Evolutionary conservation across 2,888 invertebrate genomes (phyloP).

Genomic region (Chrysolina haemoptera): DNA sequence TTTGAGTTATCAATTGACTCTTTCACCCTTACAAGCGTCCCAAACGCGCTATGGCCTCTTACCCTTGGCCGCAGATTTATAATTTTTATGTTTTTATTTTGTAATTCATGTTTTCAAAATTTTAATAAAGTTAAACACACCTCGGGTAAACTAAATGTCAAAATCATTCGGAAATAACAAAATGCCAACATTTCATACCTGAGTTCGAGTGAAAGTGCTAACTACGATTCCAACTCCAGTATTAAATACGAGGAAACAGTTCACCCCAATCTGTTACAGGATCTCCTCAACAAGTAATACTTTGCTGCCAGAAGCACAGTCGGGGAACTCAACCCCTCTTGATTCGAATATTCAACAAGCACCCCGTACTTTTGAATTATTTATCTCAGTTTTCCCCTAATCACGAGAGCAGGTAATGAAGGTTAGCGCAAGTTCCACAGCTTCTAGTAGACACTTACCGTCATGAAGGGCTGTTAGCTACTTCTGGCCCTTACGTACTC

Average conservation of each 20-base stretch:
- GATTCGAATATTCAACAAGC: not conserved
- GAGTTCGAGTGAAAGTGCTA: too few relatives aligned
- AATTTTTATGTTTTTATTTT: too few relatives aligned
- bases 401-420: slow-evolving; percentile 37
- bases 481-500: slow-evolving; percentile 39
- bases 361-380: slow-evolving; percentile 39
- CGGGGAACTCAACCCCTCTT: not conserved
- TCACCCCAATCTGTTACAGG: not conserved
- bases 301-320: not conserved
- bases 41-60: too few relatives aligned
- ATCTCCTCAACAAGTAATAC: not conserved
- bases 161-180: too few relatives aligned
- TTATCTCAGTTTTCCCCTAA: slow-evolving; percentile 36
- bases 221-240: too few relatives aligned
- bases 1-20: too few relatives aligned
- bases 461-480: slow-evolving; percentile 41
- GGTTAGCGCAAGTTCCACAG: slow-evolving; percentile 38
- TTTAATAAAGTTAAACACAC: too few relatives aligned
- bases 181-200: not conserved
- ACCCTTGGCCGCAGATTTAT: too few relatives aligned
- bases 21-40: too few relatives aligned
- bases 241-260: too few relatives aligned
- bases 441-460: slow-evolving; percentile 37
- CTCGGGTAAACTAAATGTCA: too few relatives aligned
- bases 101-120: too few relatives aligned